Evolutionary conservation across 2,113 vertebrate genomes (phyloP).

Genomic region (Malurus elegans): DNA sequence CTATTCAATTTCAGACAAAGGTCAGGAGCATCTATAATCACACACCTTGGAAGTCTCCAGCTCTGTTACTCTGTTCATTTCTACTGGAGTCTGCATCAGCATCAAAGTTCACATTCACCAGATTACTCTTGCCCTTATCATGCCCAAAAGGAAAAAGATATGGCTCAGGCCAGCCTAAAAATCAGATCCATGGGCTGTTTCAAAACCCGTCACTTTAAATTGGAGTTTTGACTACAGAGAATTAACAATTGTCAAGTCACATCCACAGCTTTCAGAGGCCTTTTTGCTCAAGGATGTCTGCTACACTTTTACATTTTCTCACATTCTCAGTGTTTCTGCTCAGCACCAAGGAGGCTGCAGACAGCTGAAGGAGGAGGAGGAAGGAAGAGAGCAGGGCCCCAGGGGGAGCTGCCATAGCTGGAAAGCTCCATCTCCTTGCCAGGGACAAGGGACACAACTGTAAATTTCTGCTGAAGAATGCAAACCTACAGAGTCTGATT

Average conservation of each 20-base stretch:
- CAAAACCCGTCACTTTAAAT: neutral
- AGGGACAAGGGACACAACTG: too few species aligned
- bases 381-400: neutral
- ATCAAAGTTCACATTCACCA: neutral
- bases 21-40: neutral
- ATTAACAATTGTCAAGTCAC: neutral
- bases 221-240: neutral
- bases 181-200: neutral
- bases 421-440: accelerated
- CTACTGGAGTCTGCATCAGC: neutral
- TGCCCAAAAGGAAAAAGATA: neutral
- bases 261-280: neutral
- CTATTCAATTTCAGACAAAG: neutral
- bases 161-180: neutral
- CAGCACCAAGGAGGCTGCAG: neutral
- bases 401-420: accelerated
- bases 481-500: neutral
- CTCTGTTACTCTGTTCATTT: neutral
- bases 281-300: neutral
- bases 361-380: neutral
- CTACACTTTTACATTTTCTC: neutral
- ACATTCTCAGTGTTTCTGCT: neutral
- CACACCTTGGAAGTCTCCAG: neutral
- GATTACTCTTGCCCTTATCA: neutral
- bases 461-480: neutral